Evolutionary conservation across 2,113 vertebrate species (phyloP), one percentile per base, ranked within the genome.

Genomic region (Trachemys scripta): DNA sequence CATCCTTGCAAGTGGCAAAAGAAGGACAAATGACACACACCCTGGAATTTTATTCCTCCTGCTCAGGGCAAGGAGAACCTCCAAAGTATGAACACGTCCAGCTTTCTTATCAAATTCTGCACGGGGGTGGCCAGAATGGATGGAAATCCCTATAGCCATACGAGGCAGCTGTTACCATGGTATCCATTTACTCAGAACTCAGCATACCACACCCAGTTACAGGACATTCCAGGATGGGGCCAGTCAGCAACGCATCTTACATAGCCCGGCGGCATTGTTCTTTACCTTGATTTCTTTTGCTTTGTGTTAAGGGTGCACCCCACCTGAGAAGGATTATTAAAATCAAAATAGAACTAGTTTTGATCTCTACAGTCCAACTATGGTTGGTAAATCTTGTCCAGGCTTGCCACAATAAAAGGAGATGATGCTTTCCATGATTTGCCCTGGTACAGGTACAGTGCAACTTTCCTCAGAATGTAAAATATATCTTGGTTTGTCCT

Each of bases 381-480:
- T 2, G 4, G 6, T 72, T 57, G 82, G 88, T 89, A 95, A 96
- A 85, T 62, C 92, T 92, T 94, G 80, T 0, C 65, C 90, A 57
- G 13, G 0, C 10, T 92, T 54, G n/a, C 38, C 42, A 27, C 50
- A 17, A 89, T 83, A 80, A 38, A 56, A 2, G 0, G 0, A 0
- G 0, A 0, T 54, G 85, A 80, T 82, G 4, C 59, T 89, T 94
- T 13, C 88, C 19, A 0, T 0, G 14, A n/a, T 85, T 92, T 93
- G 51, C 38, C 89, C n/a, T 82, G 45, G 31, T n/a, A 96, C 10
- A 79, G 24, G 5, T 56, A 9, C 90, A 95, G 85, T 0, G 8
- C 5, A 38, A 80, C 1, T 10, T 90, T 89, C 85, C 72, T 79
- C 76, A 92, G 82, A 87, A 81, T 31, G 51, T 4, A 2, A 27